phyloP scores from a whole-genome alignment of 92 coral and sea anemone species.

The Anthopleura xanthogrammica region DNA sequence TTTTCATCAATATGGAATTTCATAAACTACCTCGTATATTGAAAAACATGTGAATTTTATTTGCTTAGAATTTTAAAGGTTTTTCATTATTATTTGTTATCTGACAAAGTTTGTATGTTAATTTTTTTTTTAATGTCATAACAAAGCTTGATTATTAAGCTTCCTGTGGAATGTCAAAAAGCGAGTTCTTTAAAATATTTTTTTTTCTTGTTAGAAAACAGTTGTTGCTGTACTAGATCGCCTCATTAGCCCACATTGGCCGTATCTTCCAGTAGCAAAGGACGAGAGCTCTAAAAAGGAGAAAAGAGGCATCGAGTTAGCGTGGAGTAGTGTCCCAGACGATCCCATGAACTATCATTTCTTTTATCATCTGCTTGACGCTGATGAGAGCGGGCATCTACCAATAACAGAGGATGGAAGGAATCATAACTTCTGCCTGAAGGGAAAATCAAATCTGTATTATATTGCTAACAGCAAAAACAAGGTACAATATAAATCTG shows the following conservation, averaged over 20 bases:
- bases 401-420: slow-evolving; percentile 56
- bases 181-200: background rate
- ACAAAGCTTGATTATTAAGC: background rate
- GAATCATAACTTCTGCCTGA: slow-evolving; percentile 57
- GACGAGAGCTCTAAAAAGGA: slow-evolving; percentile 35
- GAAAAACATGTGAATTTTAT: too few species aligned
- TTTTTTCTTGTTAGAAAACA: slow-evolving; percentile 60
- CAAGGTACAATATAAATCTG: slow-evolving; percentile 46
- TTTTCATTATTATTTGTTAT: too few species aligned
- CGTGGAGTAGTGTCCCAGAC: slow-evolving; percentile 97
- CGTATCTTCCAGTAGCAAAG: slow-evolving; percentile 78
- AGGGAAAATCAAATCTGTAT: slow-evolving; percentile 81
- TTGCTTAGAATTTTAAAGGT: too few species aligned
- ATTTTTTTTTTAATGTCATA: too few species aligned
- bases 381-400: slow-evolving; percentile 72
- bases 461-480: slow-evolving; percentile 78
- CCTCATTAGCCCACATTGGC: slow-evolving; percentile 93
- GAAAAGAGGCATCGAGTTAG: slow-evolving; percentile 71
- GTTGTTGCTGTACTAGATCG: slow-evolving; percentile 89
- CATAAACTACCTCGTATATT: too few species aligned
- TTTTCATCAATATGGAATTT: background rate
- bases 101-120: too few species aligned
- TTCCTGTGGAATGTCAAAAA: background rate
- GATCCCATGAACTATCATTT: slow-evolving; percentile 93
- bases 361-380: slow-evolving; percentile 80